These are phyloP conservation scores for Listronotus oregonensis DNA, from an alignment of 1,140 invertebrate genomes.

Conservation along the genomic window DNA sequence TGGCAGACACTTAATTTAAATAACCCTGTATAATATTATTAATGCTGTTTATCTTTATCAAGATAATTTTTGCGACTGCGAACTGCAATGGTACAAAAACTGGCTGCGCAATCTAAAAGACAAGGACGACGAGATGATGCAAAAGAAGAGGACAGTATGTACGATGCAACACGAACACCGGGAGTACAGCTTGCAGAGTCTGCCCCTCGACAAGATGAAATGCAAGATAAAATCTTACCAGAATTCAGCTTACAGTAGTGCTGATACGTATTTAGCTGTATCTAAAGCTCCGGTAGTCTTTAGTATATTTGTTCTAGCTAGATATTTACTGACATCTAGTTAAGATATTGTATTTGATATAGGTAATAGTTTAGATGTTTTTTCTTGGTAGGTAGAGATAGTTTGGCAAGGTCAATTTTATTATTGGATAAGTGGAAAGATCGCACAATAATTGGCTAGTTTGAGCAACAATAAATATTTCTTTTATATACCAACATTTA, in stretches of 20 bases:
- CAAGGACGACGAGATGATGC: slow-evolving; percentile 83
- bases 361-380: slow-evolving; percentile 13
- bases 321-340: slow-evolving; percentile 26
- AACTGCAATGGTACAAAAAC: slow-evolving; percentile 82
- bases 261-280: slow-evolving; percentile 1
- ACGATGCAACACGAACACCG: slow-evolving; percentile 74
- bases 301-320: slow-evolving; percentile 35
- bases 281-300: background rate
- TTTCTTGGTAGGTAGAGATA: slow-evolving; percentile 3
- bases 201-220: slow-evolving; percentile 80
- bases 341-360: slow-evolving; percentile 21
- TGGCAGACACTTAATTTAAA: too few relatives aligned
- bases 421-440: background rate
- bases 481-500: too few relatives aligned
- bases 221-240: slow-evolving; percentile 70
- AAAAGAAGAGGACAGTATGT: slow-evolving; percentile 81
- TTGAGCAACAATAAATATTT: too few relatives aligned
- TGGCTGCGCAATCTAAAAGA: slow-evolving; percentile 77
- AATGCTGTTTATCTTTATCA: slow-evolving; percentile 38
- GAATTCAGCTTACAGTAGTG: slow-evolving; percentile 30
- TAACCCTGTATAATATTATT: too few relatives aligned
- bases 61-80: slow-evolving; percentile 90
- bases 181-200: slow-evolving; percentile 78
- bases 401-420: background rate
- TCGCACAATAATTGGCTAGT: too few relatives aligned